Base-by-base conservation (phyloP, 1,140 invertebrate genomes). In the Aphelinus certus region DNA sequence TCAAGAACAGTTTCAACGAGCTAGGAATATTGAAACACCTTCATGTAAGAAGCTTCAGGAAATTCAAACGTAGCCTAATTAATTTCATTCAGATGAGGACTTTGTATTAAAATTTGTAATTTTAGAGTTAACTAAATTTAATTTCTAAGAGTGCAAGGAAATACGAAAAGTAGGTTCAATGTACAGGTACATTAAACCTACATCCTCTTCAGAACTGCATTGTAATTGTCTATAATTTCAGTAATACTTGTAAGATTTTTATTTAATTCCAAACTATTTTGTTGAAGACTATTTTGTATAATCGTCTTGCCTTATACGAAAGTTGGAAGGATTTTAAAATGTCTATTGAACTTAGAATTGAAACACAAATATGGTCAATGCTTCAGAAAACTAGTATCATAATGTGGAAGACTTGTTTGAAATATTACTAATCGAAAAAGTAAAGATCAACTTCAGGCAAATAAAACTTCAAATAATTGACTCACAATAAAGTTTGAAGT, bases 41-140 rank as follows among this genome's bases (percentile, higher is more conserved):
- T 95, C 95, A 2, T 99, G 97, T 91, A 95, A 96, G 81, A 92
- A 92, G 79, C 87, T 98, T 76, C 91, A 94, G 83, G 90, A 92
- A 73, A 76, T 87, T 51, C 49, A 56, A 58, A 42, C 53, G 58
- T 76, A 73, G 68, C 68, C 57, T 76, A 68, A 60, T 9, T 7
- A 65, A 49, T 56, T 61, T 47, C 47, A 10, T 69, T 76, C 2
- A 60, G 51, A 64, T 63, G 42, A 53, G 46, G 45, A 76, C 53
- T 69, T 60, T 73, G 3, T 45, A 72, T 69, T 68, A 57, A 7
- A 61, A 51, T 62, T 71, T 76, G 55, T 67, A 76, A 65, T 48
- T 71, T 58, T 70, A 70, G 51, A 63, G 3, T 63, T 64, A 70
- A 51, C 51, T 64, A 69, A 70, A 53, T 51, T 57, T 69, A n/a